Evolutionary conservation across 2,888 invertebrate species (phyloP).

Genomic region (Drosophila buzzatii): DNA sequence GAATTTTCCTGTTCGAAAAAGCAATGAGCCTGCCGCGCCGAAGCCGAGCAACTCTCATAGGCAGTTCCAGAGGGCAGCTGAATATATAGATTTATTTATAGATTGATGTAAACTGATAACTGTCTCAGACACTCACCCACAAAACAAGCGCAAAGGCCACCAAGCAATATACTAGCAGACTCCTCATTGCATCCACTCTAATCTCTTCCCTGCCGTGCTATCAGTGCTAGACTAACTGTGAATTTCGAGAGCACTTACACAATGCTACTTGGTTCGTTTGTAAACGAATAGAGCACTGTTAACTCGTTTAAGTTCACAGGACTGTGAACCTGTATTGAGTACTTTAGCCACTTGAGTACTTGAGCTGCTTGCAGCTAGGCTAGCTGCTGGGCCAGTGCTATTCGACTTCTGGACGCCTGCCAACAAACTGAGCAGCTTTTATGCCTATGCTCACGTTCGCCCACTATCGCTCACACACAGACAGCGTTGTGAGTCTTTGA

Average conservation of each 20-base stretch:
- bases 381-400: background rate
- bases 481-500: background rate
- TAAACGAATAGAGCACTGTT: background rate
- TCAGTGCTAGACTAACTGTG: constrained; percentile 12
- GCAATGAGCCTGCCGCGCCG: constrained; percentile 86
- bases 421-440: constrained; percentile 43
- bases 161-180: constrained; percentile 2
- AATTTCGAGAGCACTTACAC: constrained; percentile 24
- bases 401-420: constrained; percentile 21
- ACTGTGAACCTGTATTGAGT: background rate
- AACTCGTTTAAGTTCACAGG: background rate
- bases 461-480: background rate
- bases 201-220: constrained; percentile 1
- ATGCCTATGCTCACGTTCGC: constrained; percentile 29
- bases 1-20: constrained; percentile 88
- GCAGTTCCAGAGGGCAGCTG: constrained; percentile 43
- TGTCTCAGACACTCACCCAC: constrained; percentile 27
- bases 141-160: constrained; percentile 9
- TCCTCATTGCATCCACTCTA: constrained; percentile 20
- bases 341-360: too few species aligned
- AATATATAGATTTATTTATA: background rate
- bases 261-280: background rate
- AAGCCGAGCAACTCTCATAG: constrained; percentile 54
- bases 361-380: background rate
- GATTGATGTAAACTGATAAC: background rate